Evolutionary conservation across 2,113 vertebrate species (phyloP), one percentile per base, ranked within the genome.

Genomic region (Rhagologus leucostigma): DNA sequence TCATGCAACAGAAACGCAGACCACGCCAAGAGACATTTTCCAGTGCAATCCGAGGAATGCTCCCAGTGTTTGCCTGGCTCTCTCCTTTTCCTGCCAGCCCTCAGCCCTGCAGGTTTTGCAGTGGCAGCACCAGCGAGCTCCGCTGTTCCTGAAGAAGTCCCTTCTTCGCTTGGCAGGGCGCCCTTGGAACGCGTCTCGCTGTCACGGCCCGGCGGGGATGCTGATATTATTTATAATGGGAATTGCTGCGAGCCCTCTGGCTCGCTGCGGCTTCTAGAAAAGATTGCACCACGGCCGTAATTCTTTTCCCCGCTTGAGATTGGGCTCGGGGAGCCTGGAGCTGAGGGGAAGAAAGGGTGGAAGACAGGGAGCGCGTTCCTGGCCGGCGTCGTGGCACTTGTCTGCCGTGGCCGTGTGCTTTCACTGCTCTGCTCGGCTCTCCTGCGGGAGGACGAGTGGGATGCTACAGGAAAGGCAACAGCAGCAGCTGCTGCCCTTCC

Each of bases 401-500:
- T 63, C 86, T 90, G 79, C 53, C 11, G 24, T 1, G 49, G 90
- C 69, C 91, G 41, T n/a, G 23, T 63, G 93, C 95, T 94, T 80
- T 56, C 86, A 15, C 77, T 85, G 94, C 90, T 62, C 64, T 35
- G 59, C 13, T 41, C 64, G 10, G 81, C 53, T 76, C 57, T 91
- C 57, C 83, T 57, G 82, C n/a, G 3, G 85, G 78, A 76, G 84
- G 55, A 84, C 29, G 62, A 87, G 63, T n/a, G 84, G 77, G 86
- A 52, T 87, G 64, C 69, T 69, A 3, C 65, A 44, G 92, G 76
- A 75, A 84, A 71, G 79, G 92, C 82, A 80, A 77, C 56, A 41
- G 63, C 77, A 89, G 88, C 94, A 97, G 97, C 96, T 96, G 97
- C 89, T 76, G 75, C 49, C 53, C 55, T 33, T 63, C 81, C 79